Evolutionary conservation across 1,140 invertebrate species (phyloP).

Genomic region (Phenacoccus solenopsis): DNA sequence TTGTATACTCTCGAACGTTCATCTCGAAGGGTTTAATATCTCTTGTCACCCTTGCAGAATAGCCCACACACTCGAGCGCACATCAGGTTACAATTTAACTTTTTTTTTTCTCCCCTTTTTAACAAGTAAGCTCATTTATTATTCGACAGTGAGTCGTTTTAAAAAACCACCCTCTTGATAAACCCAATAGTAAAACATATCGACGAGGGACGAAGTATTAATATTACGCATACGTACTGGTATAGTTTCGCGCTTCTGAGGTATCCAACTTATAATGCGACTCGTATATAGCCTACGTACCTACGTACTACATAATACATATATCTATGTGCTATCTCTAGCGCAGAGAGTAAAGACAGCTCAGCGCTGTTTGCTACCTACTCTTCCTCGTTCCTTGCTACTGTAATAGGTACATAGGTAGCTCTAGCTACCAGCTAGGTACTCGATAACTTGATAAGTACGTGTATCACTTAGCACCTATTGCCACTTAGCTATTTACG

Average conservation of each 20-base stretch:
- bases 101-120: conserved; percentile 9
- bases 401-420: too few species aligned
- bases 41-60: conserved; percentile 10
- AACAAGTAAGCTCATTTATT: conserved; percentile 13
- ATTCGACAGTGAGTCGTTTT: conserved; percentile 10
- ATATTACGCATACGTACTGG: neutral
- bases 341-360: too few species aligned
- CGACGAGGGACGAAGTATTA: neutral
- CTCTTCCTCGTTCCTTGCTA: too few species aligned
- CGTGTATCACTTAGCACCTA: too few species aligned
- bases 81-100: conserved; percentile 18
- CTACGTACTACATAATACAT: too few species aligned
- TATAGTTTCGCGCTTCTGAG: neutral
- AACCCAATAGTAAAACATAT: neutral
- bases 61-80: conserved; percentile 8
- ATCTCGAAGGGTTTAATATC: conserved; percentile 7
- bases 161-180: conserved; percentile 12
- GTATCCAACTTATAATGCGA: neutral
- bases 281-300: too few species aligned
- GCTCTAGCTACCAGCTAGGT: too few species aligned
- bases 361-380: too few species aligned
- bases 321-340: too few species aligned
- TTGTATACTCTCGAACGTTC: neutral
- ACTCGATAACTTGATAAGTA: too few species aligned
- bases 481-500: too few species aligned